Evolutionary conservation across 2,113 vertebrate genomes (phyloP).

Genomic region (Mesembrinibis cayennensis): DNA sequence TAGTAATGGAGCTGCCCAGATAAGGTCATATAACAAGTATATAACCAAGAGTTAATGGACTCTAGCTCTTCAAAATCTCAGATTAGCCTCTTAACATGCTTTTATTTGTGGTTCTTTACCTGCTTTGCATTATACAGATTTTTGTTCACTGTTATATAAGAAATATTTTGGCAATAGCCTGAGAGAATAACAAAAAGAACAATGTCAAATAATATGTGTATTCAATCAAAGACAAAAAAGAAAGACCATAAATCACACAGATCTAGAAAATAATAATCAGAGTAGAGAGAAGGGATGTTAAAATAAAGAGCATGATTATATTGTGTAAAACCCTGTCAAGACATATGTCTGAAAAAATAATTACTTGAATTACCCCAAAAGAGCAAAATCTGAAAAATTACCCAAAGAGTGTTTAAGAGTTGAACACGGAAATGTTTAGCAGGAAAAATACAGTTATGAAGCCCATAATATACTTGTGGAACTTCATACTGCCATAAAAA

Average conservation of each 20-base stretch:
- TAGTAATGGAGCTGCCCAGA: background rate
- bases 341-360: background rate
- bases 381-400: background rate
- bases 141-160: background rate
- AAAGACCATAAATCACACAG: background rate
- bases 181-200: background rate
- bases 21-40: background rate
- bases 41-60: background rate
- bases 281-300: background rate
- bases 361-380: background rate
- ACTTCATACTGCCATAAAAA: background rate
- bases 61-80: background rate
- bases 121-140: background rate
- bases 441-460: background rate
- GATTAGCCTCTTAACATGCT: background rate
- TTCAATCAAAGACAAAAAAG: background rate
- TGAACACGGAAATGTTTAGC: background rate
- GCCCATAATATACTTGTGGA: background rate
- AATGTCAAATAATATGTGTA: background rate
- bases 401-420: background rate
- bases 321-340: background rate
- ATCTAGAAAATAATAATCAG: background rate
- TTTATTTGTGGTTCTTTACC: background rate
- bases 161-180: background rate
- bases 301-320: background rate